phyloP scores from a whole-genome alignment of 2,113 vertebrate species.

The Hyla sarda region DNA sequence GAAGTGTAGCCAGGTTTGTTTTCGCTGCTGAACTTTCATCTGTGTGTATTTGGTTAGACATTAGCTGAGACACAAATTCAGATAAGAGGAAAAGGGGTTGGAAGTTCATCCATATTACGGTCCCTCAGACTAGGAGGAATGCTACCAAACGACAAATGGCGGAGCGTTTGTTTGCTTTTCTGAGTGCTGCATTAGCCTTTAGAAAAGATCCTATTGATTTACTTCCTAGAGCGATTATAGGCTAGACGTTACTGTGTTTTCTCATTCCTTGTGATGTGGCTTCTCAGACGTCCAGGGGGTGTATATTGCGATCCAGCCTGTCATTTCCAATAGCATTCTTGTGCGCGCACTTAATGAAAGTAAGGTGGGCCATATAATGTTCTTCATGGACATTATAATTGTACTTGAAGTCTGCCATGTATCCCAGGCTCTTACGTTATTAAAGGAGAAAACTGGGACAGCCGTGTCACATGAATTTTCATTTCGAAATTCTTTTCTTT shows the following conservation, averaged over 20 bases:
- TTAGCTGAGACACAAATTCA: conserved; percentile 12
- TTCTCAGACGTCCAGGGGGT: conserved; percentile 39
- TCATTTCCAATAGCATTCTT: conserved; percentile 23
- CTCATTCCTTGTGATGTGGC: conserved; percentile 43
- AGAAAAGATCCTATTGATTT: conserved; percentile 51
- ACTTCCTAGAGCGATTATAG: conserved; percentile 44
- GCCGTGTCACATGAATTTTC: conserved; percentile 4
- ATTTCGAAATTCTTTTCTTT: background rate
- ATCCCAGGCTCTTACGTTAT: background rate
- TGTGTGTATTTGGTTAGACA: conserved; percentile 37
- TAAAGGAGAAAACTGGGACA: conserved; percentile 41
- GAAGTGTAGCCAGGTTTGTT: background rate
- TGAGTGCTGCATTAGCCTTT: conserved; percentile 39
- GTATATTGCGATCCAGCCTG: conserved; percentile 18
- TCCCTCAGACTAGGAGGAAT: conserved; percentile 6
- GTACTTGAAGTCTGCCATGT: conserved; percentile 31
- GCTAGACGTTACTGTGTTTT: conserved; percentile 49
- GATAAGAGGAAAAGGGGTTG: conserved; percentile 10
- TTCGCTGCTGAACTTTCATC: conserved; percentile 38
- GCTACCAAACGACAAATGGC: conserved; percentile 13
- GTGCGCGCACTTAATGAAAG: background rate
- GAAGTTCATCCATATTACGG: conserved; percentile 18
- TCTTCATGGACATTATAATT: conserved; percentile 13
- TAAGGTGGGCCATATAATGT: conserved; percentile 18
- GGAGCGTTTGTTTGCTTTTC: conserved; percentile 29